Percentiles rank a stretch among this genome's conserved stretches.
These are phyloP conservation scores for Takifugu rubripes DNA, from an alignment of 2,797 vertebrate genomes.

Conservation along the genomic window DNA sequence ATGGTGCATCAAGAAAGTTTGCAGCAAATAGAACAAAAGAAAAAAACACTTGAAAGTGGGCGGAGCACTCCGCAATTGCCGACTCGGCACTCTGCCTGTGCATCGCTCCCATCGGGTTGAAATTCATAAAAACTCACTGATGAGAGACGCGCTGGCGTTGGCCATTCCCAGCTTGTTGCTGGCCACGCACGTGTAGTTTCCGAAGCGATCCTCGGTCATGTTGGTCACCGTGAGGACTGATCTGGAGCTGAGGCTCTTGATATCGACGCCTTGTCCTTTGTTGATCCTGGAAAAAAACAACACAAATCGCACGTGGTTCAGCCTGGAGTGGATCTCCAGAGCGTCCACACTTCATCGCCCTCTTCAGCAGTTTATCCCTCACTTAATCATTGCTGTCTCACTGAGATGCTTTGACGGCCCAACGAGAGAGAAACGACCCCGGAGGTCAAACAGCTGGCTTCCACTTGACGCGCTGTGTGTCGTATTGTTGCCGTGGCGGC, in stretches of 20 bases:
- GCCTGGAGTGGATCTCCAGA: constrained; percentile 43
- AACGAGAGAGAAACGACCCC: constrained; percentile 45
- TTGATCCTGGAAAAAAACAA: constrained; percentile 81
- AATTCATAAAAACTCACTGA: constrained; percentile 85
- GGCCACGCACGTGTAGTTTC: constrained; percentile 98
- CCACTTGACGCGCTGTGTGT: constrained; percentile 55
- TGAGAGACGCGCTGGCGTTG: constrained; percentile 95
- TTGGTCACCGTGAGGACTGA: constrained; percentile 96
- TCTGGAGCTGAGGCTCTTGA: constrained; percentile 95
- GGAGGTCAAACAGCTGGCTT: constrained; percentile 47
- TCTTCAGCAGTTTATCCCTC: constrained; percentile 55
- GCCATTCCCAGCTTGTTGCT: constrained; percentile 93
- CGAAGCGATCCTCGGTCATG: constrained; percentile 98
- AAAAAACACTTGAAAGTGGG: constrained; percentile 9
- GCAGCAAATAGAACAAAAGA: constrained; percentile 1
- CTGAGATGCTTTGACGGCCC: constrained; percentile 52
- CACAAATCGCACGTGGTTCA: constrained; percentile 47
- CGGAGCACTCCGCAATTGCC: constrained; percentile 14
- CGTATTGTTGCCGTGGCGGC: constrained; percentile 45
- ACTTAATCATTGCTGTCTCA: constrained; percentile 20
- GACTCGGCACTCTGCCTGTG: constrained; percentile 30
- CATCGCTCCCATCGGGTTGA: constrained; percentile 24
- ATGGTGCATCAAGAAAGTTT: constrained; percentile 9
- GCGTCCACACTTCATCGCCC: constrained; percentile 39
- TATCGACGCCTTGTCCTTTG: constrained; percentile 93